Evolutionary conservation across 2,797 vertebrate species (phyloP), one percentile per base, ranked within the genome.

Genomic region (Chanos chanos): DNA sequence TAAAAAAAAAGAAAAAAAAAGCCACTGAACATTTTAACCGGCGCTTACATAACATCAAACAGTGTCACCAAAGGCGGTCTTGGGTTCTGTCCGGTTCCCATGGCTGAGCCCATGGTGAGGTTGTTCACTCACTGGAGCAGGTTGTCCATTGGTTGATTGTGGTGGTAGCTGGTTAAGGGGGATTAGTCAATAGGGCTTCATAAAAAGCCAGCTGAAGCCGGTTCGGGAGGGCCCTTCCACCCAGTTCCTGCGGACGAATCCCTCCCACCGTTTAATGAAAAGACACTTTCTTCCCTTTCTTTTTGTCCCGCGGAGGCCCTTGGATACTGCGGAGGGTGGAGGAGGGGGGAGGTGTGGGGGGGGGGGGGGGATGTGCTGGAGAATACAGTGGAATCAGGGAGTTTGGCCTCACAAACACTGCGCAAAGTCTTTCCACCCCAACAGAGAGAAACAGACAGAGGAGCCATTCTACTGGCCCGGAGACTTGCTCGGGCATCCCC

Each of bases 241-340:
- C 39, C 52, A 77, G 80, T 83, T 87, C 81, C 80, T 82, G 66
- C 76, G 77, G 70, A 71, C 72, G 75, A 68, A 68, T 76, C 61
- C 57, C 64, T 12, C 55, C 44, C 57, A 70, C 70, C 74, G 45
- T 53, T 74, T 69, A 58, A 82, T 89, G 85, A 89, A 90, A 89
- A 89, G 85, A 63, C 73, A 87, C 85, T 86, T 87, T 89, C 81
- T 85, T 85, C 65, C 72, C 65, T 60, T 59, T 77, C 75, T 66
- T 71, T 81, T 84, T 75, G 62, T 71, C 33, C 73, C 78, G 74
- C 40, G 56, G 70, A 70, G 74, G 70, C 71, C 70, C 70, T 77
- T 71, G 60, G 76, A 75, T 45, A 51, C 34, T 55, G 47, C 16
- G 24, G 52, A 21, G 8, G 9, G 44, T 51, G 34, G 47, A 31